Conservation (phyloP, 2,113 vertebrate genomes). For the Coturnix japonica region DNA sequence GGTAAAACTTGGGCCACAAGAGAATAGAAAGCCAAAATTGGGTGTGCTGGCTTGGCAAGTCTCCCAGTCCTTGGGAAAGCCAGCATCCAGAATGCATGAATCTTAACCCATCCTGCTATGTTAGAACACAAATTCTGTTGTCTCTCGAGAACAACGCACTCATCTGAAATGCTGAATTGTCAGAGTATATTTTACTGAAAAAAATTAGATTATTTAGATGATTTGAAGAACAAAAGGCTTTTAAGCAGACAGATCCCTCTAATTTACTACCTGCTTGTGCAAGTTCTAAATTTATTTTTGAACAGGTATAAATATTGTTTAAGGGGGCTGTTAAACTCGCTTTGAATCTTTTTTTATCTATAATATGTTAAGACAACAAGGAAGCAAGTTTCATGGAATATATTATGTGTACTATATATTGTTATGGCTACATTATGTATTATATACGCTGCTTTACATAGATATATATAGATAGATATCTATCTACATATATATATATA, state of each 20-base stretch:
- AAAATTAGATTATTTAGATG: background rate
- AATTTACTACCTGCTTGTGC: background rate
- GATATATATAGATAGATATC: no score
- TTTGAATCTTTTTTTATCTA: background rate
- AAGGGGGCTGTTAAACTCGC: background rate
- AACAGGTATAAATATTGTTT: background rate
- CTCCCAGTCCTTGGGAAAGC: background rate
- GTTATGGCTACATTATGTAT: background rate
- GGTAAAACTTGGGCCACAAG: background rate
- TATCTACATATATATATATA: no score
- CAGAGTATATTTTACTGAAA: background rate
- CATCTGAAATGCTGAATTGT: background rate
- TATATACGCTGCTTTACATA: background rate
- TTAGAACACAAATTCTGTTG: background rate
- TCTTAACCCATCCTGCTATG: background rate
- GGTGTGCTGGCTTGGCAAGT: background rate
- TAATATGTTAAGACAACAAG: background rate
- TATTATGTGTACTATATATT: background rate
- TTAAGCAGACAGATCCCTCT: background rate
- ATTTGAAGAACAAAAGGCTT: background rate
- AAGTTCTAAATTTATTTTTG: background rate
- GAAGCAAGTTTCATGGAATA: background rate
- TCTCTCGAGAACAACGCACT: background rate
- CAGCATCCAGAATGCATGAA: background rate
- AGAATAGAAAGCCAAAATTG: background rate